phyloP scores from a whole-genome alignment of 2,113 vertebrate genomes.

The Chaenogobius annularis region DNA sequence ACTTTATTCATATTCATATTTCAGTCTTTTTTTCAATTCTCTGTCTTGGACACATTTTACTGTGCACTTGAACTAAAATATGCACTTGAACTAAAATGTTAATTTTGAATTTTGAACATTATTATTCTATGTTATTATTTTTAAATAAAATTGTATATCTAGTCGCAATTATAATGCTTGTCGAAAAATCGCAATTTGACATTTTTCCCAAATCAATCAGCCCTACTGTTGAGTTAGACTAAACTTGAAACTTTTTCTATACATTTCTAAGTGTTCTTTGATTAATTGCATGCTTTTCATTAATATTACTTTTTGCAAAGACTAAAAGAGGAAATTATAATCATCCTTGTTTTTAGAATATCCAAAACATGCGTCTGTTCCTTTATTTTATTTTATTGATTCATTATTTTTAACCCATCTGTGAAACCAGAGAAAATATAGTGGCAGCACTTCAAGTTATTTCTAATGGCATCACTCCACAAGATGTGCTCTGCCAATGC shows the following conservation, averaged over 20 bases:
- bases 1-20: no score
- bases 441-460: background rate
- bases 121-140: no score
- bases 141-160: no score
- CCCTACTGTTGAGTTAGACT: no score
- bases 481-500: background rate
- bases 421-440: constrained; percentile 1
- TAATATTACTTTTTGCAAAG: background rate
- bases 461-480: background rate
- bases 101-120: no score
- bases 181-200: no score
- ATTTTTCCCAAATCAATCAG: background rate
- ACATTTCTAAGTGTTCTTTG: background rate
- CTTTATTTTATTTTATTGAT: background rate
- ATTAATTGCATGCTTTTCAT: background rate
- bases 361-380: background rate
- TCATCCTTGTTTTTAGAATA: background rate
- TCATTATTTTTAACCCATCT: constrained; percentile 3
- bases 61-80: no score
- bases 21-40: no score
- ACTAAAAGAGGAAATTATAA: no score
- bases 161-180: no score
- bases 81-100: no score
- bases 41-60: no score
- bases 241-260: background rate